Base-by-base conservation (phyloP, 2,797 vertebrate species). In the Enteromius anoplus region DNA sequence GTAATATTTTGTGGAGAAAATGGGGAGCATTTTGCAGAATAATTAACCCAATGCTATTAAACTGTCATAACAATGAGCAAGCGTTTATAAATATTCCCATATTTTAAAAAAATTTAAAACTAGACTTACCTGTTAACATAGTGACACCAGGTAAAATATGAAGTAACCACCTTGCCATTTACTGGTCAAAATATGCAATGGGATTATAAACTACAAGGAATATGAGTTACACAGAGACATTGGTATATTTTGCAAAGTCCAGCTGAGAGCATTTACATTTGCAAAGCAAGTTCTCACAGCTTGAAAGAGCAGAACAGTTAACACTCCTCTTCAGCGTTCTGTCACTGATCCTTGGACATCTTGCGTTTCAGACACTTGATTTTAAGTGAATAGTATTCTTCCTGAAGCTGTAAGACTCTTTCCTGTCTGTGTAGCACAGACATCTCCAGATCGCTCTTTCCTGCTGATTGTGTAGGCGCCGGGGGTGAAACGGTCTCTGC, bases 311-410 rank as follows among this genome's bases (percentile, higher is more conserved):
- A 79, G 12, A 80, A 72, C 5, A 64, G 51, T 69, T 62, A 49
- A 19, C n/a, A 17, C 23, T 47, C 4, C 8, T 23, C 15, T 4
- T 45, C 14, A 29, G 53, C 17, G 4, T 78, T 45, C 70, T 32
- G 73, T 88, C 51, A 66, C 53, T 66, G 66, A 66, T 80, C 76
- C 80, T 66, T 78, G 40, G 82, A n/a, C 82, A 88, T 86, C 51
- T 78, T 78, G 23, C 69, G 80, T 85, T 86, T 88, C 26, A 88
- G 85, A 51, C 83, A 66, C 80, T 88, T 83, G 72, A 88, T 86
- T 85, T 88, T 88, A 3, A 86, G 85, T 23, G 80, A 80, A 29
- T 88, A 88, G 42, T 88, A 88, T 40, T 88, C 85, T 49, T 88
- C 87, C 83, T 88, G 87, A 21, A 88, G 62, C 80, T 85, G 60